phyloP scores from a whole-genome alignment of 2,888 invertebrate species.

The Stratiomys singularior region DNA sequence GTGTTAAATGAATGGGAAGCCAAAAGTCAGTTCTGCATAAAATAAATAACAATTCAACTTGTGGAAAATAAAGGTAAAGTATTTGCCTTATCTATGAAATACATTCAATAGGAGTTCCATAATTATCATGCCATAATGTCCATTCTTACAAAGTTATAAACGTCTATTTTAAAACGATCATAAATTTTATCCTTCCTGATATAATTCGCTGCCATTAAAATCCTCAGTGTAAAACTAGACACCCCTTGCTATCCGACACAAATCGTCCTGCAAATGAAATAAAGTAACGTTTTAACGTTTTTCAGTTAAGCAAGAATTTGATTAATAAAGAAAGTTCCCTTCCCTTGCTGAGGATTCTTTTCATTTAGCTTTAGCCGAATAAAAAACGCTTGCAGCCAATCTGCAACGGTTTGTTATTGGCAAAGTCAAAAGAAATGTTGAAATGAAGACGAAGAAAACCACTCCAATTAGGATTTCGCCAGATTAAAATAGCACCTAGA shows the following conservation, averaged over 20 bases:
- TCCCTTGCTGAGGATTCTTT: not conserved
- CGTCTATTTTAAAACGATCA: no score
- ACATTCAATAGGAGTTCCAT: no score
- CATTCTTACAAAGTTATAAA: no score
- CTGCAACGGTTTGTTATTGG: not conserved
- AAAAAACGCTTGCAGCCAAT: not conserved
- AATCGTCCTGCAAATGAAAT: not conserved
- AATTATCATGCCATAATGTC: no score
- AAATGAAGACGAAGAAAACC: constrained; percentile 27
- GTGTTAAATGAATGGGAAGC: no score
- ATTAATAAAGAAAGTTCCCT: not conserved
- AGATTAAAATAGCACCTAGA: constrained; percentile 49
- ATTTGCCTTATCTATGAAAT: no score
- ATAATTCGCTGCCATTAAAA: no score
- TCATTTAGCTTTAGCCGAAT: not conserved
- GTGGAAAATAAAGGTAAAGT: no score
- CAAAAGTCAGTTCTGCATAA: no score
- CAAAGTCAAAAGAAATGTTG: not conserved
- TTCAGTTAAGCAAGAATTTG: not conserved
- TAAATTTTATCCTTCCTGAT: no score
- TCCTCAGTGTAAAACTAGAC: no score
- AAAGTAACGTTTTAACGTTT: not conserved
- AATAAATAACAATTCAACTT: no score
- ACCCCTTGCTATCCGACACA: not conserved
- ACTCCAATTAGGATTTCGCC: constrained; percentile 46